Evolutionary conservation across 2,113 vertebrate genomes (phyloP).

Genomic region (Epinephelus moara): DNA sequence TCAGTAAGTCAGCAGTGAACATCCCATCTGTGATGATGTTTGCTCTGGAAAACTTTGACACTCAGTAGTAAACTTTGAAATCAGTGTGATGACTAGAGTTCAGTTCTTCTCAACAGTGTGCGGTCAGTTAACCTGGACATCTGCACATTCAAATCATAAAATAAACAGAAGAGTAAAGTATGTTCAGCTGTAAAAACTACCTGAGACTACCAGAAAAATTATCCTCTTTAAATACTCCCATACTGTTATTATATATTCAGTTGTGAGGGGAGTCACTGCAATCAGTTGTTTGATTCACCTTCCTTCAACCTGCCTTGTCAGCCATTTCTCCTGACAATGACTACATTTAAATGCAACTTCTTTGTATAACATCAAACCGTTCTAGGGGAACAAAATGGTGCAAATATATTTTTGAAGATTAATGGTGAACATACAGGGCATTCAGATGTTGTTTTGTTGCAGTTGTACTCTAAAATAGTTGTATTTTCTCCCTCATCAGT

Average conservation of each 20-base stretch:
- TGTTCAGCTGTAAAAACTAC: background rate
- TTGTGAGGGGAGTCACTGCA: background rate
- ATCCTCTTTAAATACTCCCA: background rate
- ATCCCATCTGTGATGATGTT: background rate
- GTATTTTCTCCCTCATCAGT: background rate
- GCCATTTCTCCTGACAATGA: background rate
- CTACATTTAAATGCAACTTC: background rate
- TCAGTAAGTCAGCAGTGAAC: background rate
- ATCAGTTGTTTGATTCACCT: background rate
- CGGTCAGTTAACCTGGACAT: background rate
- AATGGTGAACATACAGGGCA: background rate
- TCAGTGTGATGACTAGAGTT: background rate
- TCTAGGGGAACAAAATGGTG: background rate
- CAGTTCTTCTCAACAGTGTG: conserved; percentile 11
- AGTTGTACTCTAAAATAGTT: background rate
- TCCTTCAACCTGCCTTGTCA: background rate
- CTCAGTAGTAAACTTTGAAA: conserved; percentile 16
- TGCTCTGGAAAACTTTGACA: background rate
- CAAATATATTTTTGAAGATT: background rate
- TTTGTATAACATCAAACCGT: background rate
- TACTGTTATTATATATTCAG: background rate
- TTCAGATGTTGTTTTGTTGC: background rate
- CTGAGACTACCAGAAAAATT: conserved; percentile 2
- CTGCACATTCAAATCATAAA: background rate
- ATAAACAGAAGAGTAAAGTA: background rate